Evolutionary conservation across 2,888 invertebrate species (phyloP).

Genomic region (Chrysolina americana): DNA sequence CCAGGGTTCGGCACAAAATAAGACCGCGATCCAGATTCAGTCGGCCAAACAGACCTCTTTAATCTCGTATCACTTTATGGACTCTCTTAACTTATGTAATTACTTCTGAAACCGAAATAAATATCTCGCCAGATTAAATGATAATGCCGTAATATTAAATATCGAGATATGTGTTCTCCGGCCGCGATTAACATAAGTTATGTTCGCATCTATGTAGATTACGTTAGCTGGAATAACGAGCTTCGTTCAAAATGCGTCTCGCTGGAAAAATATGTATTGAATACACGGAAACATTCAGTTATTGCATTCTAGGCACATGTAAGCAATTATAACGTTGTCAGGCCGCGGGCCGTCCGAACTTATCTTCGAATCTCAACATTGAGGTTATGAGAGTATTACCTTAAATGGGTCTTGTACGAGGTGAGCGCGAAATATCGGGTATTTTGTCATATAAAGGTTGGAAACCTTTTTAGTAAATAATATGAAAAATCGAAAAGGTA

Average conservation of each 20-base stretch:
- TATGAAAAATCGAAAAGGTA: too few species aligned
- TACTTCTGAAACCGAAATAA: conserved; percentile 13
- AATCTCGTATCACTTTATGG: conserved; percentile 18
- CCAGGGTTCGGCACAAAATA: too few species aligned
- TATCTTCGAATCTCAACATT: conserved; percentile 55
- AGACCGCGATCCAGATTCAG: not conserved
- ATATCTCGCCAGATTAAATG: conserved; percentile 24
- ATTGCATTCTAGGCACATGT: conserved; percentile 54
- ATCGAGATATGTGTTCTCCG: conserved; percentile 28
- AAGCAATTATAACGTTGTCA: conserved; percentile 56
- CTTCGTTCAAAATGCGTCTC: conserved; percentile 19
- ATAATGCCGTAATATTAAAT: conserved; percentile 25
- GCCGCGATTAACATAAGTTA: conserved; percentile 28
- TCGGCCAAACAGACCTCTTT: not conserved
- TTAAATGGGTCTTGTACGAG: conserved; percentile 51
- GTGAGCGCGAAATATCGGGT: not conserved
- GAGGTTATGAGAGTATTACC: conserved; percentile 58
- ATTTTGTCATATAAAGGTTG: too few species aligned
- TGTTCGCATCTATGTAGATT: conserved; percentile 25
- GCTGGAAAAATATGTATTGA: conserved; percentile 31
- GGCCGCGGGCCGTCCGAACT: conserved; percentile 49
- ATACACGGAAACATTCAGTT: conserved; percentile 54
- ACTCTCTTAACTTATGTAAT: conserved; percentile 25
- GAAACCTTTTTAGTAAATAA: too few species aligned
- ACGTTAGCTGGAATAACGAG: conserved; percentile 23